Evolutionary conservation across 2,797 vertebrate species (phyloP).

Genomic region (Phrynocephalus guinanensis): DNA sequence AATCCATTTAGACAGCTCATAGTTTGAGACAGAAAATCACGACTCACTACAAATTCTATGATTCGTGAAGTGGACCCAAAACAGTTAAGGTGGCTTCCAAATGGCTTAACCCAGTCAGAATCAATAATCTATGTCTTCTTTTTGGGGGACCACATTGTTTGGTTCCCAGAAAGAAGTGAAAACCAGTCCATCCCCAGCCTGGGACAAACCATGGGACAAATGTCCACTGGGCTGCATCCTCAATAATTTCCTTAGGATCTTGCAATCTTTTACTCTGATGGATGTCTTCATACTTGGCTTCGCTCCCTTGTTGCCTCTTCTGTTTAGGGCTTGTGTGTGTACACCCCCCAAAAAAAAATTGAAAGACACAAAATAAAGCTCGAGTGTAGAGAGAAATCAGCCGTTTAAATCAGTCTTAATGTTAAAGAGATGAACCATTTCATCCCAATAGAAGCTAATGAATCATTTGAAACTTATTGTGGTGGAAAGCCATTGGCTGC

Average conservation of each 20-base stretch:
- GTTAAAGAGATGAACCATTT: conserved; percentile 67
- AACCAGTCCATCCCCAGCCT: too few species aligned
- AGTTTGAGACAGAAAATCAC: not conserved
- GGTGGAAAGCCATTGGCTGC: conserved; percentile 64
- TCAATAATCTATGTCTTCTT: too few species aligned
- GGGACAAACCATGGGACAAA: too few species aligned
- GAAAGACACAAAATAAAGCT: conserved; percentile 9
- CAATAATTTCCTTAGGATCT: not conserved
- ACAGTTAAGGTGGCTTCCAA: not conserved
- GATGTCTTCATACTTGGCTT: not conserved
- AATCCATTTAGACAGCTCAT: not conserved
- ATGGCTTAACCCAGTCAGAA: too few species aligned
- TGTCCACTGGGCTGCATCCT: too few species aligned
- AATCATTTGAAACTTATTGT: conserved; percentile 71
- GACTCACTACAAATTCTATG: not conserved
- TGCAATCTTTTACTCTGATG: not conserved
- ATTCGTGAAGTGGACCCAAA: not conserved
- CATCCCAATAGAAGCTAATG: conserved; percentile 67
- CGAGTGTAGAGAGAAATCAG: conserved; percentile 43
- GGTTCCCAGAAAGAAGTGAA: too few species aligned
- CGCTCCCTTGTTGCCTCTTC: not conserved
- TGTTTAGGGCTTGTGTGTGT: conserved; percentile 46
- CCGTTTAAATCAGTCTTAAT: conserved; percentile 57
- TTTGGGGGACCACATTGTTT: too few species aligned
- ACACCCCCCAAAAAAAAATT: not conserved